These are phyloP conservation scores for Drosophila ezoana DNA, from an alignment of 2,888 invertebrate species.

Conservation along the genomic window DNA sequence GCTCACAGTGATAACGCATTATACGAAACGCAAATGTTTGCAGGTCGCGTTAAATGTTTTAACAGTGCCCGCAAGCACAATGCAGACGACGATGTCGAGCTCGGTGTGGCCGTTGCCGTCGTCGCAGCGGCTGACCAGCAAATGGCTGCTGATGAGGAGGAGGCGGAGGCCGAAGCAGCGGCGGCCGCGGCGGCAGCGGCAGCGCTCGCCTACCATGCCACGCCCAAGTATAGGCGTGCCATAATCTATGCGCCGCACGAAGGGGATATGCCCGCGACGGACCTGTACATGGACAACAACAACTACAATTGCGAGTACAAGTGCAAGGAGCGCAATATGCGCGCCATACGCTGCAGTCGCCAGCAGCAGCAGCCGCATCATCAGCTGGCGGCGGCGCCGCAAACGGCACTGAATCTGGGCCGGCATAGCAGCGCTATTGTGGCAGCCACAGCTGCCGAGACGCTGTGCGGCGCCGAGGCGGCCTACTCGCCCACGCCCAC, in stretches of 20 bases:
- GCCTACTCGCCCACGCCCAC: constrained; percentile 79
- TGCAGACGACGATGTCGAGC: constrained; percentile 54
- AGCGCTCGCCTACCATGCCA: constrained; percentile 47
- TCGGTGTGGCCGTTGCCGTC: constrained; percentile 49
- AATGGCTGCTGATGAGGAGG: constrained; percentile 55
- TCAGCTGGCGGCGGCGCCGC: constrained; percentile 65
- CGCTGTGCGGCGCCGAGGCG: constrained; percentile 73
- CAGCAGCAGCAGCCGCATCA: constrained; percentile 64
- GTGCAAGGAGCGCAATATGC: constrained; percentile 81
- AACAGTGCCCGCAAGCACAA: constrained; percentile 67
- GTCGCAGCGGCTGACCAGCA: constrained; percentile 35
- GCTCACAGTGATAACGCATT: constrained; percentile 79
- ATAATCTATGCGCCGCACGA: constrained; percentile 67
- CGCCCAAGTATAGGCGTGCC: constrained; percentile 61
- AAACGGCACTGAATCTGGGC: constrained; percentile 77
- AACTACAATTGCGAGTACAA: constrained; percentile 82
- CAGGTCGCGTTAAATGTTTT: constrained; percentile 82
- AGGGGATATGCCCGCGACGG: constrained; percentile 42
- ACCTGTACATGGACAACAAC: constrained; percentile 65
- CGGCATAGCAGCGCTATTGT: constrained; percentile 65
- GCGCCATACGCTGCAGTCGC: constrained; percentile 80
- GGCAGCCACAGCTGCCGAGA: constrained; percentile 52
- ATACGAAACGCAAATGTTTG: constrained; percentile 83
- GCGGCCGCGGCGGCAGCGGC: constrained; percentile 6
- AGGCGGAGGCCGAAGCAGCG: constrained; percentile 33